Conservation (phyloP, 2,888 invertebrate species). For the Galerucella nymphaeae region DNA sequence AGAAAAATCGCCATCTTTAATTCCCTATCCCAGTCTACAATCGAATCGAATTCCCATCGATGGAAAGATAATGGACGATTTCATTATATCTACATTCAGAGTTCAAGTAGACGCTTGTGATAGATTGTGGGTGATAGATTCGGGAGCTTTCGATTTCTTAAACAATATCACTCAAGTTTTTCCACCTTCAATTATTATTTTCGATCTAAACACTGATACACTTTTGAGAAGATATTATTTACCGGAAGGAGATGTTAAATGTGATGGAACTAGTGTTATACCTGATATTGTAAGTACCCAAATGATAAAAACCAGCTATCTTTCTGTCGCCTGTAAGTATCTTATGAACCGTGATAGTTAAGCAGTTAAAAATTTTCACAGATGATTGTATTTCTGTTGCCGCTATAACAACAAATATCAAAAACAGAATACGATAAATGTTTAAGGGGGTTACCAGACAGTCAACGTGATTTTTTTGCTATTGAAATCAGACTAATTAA, state of each 20-base stretch:
- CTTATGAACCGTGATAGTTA: too few relatives aligned
- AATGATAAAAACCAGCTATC: too few relatives aligned
- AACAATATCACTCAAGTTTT: slow-evolving; percentile 73
- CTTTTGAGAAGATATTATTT: slow-evolving; percentile 76
- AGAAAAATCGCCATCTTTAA: slow-evolving; percentile 62
- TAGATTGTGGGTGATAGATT: slow-evolving; percentile 84
- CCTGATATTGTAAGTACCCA: slow-evolving; percentile 77
- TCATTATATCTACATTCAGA: slow-evolving; percentile 79
- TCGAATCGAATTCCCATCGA: slow-evolving; percentile 80
- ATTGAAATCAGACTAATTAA: too few relatives aligned
- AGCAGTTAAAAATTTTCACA: too few relatives aligned
- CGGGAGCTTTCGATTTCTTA: slow-evolving; percentile 79
- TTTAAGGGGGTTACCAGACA: too few relatives aligned
- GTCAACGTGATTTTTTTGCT: too few relatives aligned
- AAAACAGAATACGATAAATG: too few relatives aligned
- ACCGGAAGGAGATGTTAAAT: slow-evolving; percentile 77
- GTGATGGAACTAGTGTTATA: slow-evolving; percentile 77
- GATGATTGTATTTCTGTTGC: too few relatives aligned
- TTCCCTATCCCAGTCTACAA: slow-evolving; percentile 81
- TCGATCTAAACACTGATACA: slow-evolving; percentile 80
- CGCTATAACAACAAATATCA: too few relatives aligned
- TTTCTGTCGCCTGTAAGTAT: too few relatives aligned
- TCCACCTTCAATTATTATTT: slow-evolving; percentile 75
- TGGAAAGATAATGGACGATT: slow-evolving; percentile 66
- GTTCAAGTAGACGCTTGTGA: slow-evolving; percentile 80